Base-by-base conservation (phyloP, 2,113 vertebrate species). In the Spizaetus ornatus region DNA sequence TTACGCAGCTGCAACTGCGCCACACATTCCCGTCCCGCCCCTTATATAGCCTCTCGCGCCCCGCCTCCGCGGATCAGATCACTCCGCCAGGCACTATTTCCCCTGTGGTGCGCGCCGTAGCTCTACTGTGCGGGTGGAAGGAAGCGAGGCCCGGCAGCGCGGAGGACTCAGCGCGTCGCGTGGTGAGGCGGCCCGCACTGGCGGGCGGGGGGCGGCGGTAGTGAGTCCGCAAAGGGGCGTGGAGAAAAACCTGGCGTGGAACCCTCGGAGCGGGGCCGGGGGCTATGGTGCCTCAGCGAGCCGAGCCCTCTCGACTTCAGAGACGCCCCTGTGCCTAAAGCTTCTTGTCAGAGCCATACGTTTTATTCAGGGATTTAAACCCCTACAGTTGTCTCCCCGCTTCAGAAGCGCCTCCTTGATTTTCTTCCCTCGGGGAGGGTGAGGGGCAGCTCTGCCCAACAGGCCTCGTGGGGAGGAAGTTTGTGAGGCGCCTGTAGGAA, bases 141-240 rank as follows among this genome's bases (percentile, higher is more conserved):
- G 29, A 2, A 25, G 13, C 3, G n/a, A 40, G 56, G 34, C 1
- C 4, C 5, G 52, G 43, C 40, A 6, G 17, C 5, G 94, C 94
- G 95, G 91, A 92, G 32, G 88, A 8, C 21, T 26, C 4, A 22
- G 9, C 2, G 2, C 3, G 1, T 6, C 13, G 47, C 1, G 13
- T 0, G 3, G 47, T 6, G 3, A 3, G 7, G 3, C 0, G 25
- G 0, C 0, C 0, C 0, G 1, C 3, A 0, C 0, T 1, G 5
- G 12, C 9, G 32, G 20, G 16, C 1, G 32, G 8, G 3, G 12
- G 14, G 20, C 1, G 13, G 10, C 2, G 18, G 7, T 3, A 4
- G 15, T 2, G 14, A 10, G 17, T 3, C 34, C 25, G 27, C 3
- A 2, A 3, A 7, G 56, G 17, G 2, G 90, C 7, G n/a, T 6